Evolutionary conservation across 2,888 invertebrate genomes (phyloP), one percentile per base, ranked within the genome.

Genomic region (Dyspetes luteomarginatus): DNA sequence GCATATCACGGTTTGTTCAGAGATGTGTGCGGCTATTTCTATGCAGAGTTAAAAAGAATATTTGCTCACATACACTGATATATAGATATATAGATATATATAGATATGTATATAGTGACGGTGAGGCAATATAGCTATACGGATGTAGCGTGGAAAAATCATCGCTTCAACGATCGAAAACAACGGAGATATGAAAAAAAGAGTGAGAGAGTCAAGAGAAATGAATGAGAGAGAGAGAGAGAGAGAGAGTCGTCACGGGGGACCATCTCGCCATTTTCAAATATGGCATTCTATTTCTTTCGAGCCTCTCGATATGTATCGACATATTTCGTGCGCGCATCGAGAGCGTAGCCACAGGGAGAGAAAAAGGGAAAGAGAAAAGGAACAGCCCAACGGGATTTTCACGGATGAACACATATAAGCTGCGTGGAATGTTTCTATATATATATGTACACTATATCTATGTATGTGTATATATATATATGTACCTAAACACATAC

Each of bases 121-220:
- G 36, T 68, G 52, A 68, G 60, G 48, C 30, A 41, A 50, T 4
- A 30, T 45, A 50, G 24, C 36, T 28, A 24, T 15, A n/a, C n/a
- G 22, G 36, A 58, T 52, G 26, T 24, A 41, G 41, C 36, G 45
- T 67, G 62, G 45, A 68, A 64, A 76, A 76, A 77, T 76, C 76
- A 77, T 80, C 62, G 62, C 76, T 72, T 72, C 62, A 55, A 48
- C 77, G 76, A 62, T 68, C 67, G 67, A 68, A 55, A 68, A 68
- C 67, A 65, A 60, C 17, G 52, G 52, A 58, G 24, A 64, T 22
- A 56, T 22, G 36, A 2, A 73, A 65, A 67, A 48, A 62, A 55
- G 30, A 30, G 15, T 7, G 15, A 45, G 9, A 41, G 12, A 62
- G 52, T n/a, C 36, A 36, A 36, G 36, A 69, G 15, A 45, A n/a